Base-by-base conservation (phyloP, 2,113 vertebrate genomes). In the Microcebus lehilahytsara region DNA sequence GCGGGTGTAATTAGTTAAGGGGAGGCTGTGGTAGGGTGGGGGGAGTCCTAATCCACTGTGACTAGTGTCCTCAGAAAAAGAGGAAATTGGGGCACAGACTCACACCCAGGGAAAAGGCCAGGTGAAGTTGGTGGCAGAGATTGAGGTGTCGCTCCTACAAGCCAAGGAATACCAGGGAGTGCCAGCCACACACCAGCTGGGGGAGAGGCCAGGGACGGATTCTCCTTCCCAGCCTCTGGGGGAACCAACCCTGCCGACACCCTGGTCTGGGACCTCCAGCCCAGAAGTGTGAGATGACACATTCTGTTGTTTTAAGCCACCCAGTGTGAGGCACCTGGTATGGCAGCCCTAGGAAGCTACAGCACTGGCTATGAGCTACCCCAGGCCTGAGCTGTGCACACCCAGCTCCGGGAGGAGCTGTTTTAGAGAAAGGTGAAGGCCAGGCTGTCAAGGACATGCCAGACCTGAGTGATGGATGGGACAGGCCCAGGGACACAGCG, bases 121-220 rank as follows among this genome's bases (percentile, higher is more conserved):
- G 5, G 23, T 78, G 32, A 16, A n/a, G 42, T 20, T 11, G 30
- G 66, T 51, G 32, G 23, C 30, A 40, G 85, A 37, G 2, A 7
- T 49, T 0, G 0, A 9, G 20, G 58, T 0, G 0, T 49, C 37
- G 20, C 42, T 25, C 19, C 64, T n/a, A 20, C 7, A 27, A 60
- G 17, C 13, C n/a, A 1, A 4, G 60, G 42, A 51, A 58, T 2
- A 0, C 12, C 69, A 17, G 14, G 20, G 46, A 7, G 9, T 30
- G 32, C 25, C 58, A 12, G 23, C 56, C 19, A n/a, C 7, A 11
- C 58, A 56, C 20, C 25, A 19, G 27, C 66, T 37, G 6, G 42
- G 9, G 56, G 37, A 80, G 30, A 7, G 16, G 34, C 62, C 22
- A 0, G 14, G 32, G 9, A 14, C 34, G 85, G 67, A 64, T 4